Evolutionary conservation across 2,113 vertebrate species (phyloP).

Genomic region (Lophius piscatorius): DNA sequence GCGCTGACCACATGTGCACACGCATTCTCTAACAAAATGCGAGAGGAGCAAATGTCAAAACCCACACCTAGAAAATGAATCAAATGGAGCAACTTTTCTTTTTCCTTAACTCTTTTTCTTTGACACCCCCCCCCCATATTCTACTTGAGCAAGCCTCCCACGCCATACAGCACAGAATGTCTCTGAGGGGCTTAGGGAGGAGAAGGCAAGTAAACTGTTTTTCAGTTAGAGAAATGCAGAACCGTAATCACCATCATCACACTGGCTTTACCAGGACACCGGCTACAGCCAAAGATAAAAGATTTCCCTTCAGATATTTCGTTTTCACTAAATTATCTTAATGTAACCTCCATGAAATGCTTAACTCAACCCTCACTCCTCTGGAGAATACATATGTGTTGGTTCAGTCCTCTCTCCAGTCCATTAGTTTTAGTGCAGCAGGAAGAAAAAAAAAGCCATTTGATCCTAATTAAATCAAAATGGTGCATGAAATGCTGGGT

Average conservation of each 20-base stretch:
- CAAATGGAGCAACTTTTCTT: conserved; percentile 48
- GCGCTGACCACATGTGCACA: background rate
- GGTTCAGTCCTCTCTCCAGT: conserved; percentile 42
- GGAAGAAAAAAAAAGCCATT: conserved; percentile 55
- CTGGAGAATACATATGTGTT: conserved; percentile 56
- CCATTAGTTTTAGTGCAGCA: conserved; percentile 60
- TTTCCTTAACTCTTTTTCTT: conserved; percentile 25
- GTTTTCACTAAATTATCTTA: conserved; percentile 8
- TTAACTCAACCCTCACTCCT: conserved; percentile 31
- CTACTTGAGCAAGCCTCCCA: conserved; percentile 64
- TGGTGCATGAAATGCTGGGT: conserved; percentile 68
- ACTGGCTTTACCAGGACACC: conserved; percentile 50
- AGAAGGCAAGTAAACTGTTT: conserved; percentile 63
- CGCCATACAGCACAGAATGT: conserved; percentile 56
- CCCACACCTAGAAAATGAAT: conserved; percentile 33
- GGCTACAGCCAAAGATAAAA: conserved; percentile 56
- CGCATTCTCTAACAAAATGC: conserved; percentile 6
- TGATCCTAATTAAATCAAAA: conserved; percentile 78
- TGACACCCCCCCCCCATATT: background rate
- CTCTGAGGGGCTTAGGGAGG: conserved; percentile 60
- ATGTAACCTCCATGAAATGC: conserved; percentile 12
- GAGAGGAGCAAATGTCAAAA: conserved; percentile 27
- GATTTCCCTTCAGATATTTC: background rate
- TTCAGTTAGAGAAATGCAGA: conserved; percentile 55
- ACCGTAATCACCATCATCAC: conserved; percentile 62